phyloP scores from a whole-genome alignment of 2,888 invertebrate species.

The Spodoptera picta region DNA sequence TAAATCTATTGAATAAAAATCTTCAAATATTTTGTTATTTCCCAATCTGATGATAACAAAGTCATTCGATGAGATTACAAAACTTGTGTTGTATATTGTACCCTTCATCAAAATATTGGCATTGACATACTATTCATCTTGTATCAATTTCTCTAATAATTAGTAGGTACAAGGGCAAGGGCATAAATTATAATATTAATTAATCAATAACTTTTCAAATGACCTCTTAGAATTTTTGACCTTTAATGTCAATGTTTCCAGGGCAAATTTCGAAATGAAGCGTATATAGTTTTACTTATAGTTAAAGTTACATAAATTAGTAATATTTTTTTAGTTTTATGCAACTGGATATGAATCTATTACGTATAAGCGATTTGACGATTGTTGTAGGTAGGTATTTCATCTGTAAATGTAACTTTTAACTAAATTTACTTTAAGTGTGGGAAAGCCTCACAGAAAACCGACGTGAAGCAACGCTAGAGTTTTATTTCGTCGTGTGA shows the following conservation, averaged over 20 bases:
- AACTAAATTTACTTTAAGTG: too few relatives aligned
- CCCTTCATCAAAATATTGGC: slow-evolving; percentile 33
- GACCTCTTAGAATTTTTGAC: slow-evolving; percentile 3
- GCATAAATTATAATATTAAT: not conserved
- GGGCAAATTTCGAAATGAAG: not conserved
- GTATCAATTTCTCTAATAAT: slow-evolving; percentile 22
- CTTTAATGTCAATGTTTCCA: not conserved
- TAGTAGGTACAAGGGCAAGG: slow-evolving; percentile 41
- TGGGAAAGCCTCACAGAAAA: too few relatives aligned
- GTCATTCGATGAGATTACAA: slow-evolving; percentile 4
- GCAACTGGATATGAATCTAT: too few relatives aligned
- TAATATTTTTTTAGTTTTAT: too few relatives aligned
- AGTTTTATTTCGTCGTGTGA: too few relatives aligned
- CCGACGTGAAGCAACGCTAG: too few relatives aligned
- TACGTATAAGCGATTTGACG: too few relatives aligned
- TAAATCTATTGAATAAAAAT: slow-evolving; percentile 1
- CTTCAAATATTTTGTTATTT: not conserved
- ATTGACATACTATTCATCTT: slow-evolving; percentile 37
- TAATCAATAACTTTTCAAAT: not conserved
- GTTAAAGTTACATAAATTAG: too few relatives aligned
- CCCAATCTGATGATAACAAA: not conserved
- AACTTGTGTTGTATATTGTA: not conserved
- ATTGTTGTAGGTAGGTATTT: too few relatives aligned
- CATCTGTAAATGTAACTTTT: too few relatives aligned
- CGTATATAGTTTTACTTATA: too few relatives aligned